phyloP scores from a whole-genome alignment of 2,888 invertebrate species.

The Megamerina dolium region DNA sequence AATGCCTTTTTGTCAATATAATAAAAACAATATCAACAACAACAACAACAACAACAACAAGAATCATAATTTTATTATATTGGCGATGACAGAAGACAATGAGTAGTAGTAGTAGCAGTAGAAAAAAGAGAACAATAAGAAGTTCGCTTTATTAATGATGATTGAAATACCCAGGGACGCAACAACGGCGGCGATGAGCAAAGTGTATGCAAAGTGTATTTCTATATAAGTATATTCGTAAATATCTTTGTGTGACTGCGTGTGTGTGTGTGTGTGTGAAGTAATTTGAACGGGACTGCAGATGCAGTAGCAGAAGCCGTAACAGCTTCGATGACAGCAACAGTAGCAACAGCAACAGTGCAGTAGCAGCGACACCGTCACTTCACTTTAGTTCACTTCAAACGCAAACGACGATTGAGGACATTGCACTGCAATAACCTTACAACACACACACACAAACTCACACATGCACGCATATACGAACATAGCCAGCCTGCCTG shows the following conservation, averaged over 20 bases:
- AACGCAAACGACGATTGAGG: constrained; percentile 30
- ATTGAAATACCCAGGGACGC: neutral
- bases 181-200: too few relatives aligned
- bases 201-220: too few relatives aligned
- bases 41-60: too few relatives aligned
- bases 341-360: constrained; percentile 8
- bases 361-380: constrained; percentile 13
- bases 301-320: neutral
- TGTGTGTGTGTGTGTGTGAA: neutral
- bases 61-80: too few relatives aligned
- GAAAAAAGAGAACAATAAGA: too few relatives aligned
- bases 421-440: constrained; percentile 44
- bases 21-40: too few relatives aligned
- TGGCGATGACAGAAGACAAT: too few relatives aligned
- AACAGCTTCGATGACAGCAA: constrained; percentile 14
- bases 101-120: too few relatives aligned
- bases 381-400: neutral
- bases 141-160: neutral
- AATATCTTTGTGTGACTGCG: neutral
- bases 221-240: neutral
- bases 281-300: neutral
- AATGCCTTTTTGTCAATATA: too few relatives aligned
- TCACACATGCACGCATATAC: too few relatives aligned
- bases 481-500: too few relatives aligned
- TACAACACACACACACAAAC: constrained; percentile 30